Conservation (phyloP, 2,797 vertebrate genomes). For the Centropyge bicolor region DNA sequence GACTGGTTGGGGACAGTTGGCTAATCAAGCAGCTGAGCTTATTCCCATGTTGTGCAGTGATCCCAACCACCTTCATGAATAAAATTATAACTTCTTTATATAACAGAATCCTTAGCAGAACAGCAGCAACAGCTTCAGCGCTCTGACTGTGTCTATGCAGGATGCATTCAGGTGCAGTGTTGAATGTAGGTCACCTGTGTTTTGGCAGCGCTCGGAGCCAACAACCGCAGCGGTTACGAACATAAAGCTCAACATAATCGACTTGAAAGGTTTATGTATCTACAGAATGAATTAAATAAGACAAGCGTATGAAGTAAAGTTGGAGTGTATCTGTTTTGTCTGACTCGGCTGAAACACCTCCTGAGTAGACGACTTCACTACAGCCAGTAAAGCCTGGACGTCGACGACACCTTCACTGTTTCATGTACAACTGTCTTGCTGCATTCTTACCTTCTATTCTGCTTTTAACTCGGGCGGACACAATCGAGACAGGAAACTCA, state of each 20-base stretch:
- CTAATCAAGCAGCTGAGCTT: background rate
- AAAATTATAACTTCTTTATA: background rate
- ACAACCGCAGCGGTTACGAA: too few species aligned
- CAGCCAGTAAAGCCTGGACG: too few species aligned
- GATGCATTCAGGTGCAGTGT: background rate
- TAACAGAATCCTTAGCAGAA: background rate
- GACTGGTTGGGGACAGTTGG: background rate
- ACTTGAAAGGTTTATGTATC: too few species aligned
- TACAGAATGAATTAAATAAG: background rate
- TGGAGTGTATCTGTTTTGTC: background rate
- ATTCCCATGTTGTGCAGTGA: background rate
- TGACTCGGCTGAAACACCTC: background rate
- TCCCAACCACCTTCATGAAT: background rate
- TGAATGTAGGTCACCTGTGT: background rate
- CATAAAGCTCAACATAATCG: too few species aligned
- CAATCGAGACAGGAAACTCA: constrained; percentile 50
- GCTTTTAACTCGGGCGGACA: constrained; percentile 18
- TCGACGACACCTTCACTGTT: background rate
- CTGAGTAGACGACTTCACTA: background rate
- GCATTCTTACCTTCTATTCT: constrained; percentile 12
- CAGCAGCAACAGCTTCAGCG: background rate
- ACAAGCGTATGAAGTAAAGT: background rate
- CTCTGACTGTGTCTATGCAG: background rate
- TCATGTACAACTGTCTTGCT: background rate
- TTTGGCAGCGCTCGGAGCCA: background rate